Base-by-base conservation (phyloP, 2,888 invertebrate genomes). In the Plutella xylostella region DNA sequence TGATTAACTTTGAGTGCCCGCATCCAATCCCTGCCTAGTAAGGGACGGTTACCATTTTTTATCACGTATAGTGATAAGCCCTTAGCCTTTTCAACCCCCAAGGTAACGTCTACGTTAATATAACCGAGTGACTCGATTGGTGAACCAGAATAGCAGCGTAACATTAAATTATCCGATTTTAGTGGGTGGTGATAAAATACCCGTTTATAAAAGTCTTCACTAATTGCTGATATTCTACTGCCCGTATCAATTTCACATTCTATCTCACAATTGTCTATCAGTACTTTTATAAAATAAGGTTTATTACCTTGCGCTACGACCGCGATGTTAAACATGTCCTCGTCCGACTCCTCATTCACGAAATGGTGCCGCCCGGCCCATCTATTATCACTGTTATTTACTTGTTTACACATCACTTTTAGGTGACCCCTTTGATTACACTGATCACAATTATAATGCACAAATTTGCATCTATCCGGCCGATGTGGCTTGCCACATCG, bases 201-300 rank as follows among this genome's bases (percentile, higher is more conserved):
- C 11, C 38, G 19, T 7, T 28, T 28, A 6, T 34, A 34, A 34
- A n/a, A 34, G 7, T 34, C 15, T 14, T 34, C 34, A 17, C 17
- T 34, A n/a, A 34, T 34, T 14, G 34, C 40, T 7, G 40, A 40
- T 4, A 22, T 40, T 40, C 25, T 22, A 14, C 25, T 38, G 11
- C 38, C 38, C 7, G 38, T 38, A n/a, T 40, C 40, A n/a, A 40
- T 25, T 22, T 40, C 25, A 9, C 21, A 40, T 22, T 15, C 14
- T n/a, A 40, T 4, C 4, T 5, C 19, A 3, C 5, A 3, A 4
- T 25, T 9, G 12, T 12, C 40, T 14, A 40, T 40, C 11, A 9
- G 12, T 3, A 33, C 33, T 2, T 33, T 15, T 7, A 4, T 33
- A n/a, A 33, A 14, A 14, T 33, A 40, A 22, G 20, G 22, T 22